These are phyloP conservation scores for Phyllotis vaccarum DNA, from an alignment of 2,797 vertebrate genomes.

Conservation along the genomic window DNA sequence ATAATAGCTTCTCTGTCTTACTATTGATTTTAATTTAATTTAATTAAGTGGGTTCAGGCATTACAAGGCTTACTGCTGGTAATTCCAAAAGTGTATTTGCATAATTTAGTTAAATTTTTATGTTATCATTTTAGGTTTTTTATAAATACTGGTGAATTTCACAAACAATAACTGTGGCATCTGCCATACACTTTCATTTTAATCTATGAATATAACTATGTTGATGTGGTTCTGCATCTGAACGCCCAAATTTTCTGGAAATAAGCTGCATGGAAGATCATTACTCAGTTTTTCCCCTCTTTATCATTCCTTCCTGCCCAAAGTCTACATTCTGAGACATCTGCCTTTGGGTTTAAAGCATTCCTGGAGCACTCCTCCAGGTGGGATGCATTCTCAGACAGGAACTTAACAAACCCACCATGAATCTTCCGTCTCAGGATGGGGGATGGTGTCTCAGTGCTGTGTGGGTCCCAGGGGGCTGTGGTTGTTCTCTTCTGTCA, in stretches of 20 bases:
- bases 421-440: neutral
- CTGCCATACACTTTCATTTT: neutral
- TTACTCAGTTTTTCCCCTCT: neutral
- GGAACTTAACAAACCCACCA: neutral
- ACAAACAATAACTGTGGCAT: neutral
- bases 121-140: neutral
- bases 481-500: neutral
- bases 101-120: neutral
- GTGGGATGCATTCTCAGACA: neutral
- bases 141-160: conserved; percentile 34
- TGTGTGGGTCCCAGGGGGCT: neutral
- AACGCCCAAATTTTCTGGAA: neutral
- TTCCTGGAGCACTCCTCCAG: neutral
- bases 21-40: conserved; percentile 28
- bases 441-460: neutral
- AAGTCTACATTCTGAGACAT: neutral
- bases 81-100: neutral
- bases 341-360: neutral
- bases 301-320: neutral
- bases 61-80: neutral
- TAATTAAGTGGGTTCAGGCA: neutral
- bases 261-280: neutral
- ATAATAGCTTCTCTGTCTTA: conserved; percentile 2
- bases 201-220: neutral
- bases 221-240: neutral